Conservation (phyloP, 2,797 vertebrate species). For the Gadopsis bispinosus region DNA sequence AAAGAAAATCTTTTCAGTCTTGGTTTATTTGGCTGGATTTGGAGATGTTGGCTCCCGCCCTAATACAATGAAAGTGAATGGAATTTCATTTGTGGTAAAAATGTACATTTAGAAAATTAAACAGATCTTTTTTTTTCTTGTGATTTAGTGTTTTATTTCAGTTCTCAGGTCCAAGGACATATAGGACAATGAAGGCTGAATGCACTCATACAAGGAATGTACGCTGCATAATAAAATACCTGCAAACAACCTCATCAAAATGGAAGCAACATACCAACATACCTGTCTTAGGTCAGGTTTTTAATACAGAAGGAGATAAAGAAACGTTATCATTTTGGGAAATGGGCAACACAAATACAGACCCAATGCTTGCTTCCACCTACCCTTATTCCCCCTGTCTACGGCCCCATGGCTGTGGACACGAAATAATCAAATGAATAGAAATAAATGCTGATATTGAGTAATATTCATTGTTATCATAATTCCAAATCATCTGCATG, state of each 20-base stretch:
- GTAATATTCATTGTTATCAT: not conserved
- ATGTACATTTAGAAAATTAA: not conserved
- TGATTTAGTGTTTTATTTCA: not conserved
- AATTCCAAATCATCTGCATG: not conserved
- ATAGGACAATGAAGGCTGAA: not conserved
- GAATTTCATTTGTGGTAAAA: not conserved
- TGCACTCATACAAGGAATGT: not conserved
- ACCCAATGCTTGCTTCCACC: not conserved
- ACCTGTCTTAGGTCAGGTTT: too few relatives aligned
- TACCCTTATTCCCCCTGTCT: not conserved
- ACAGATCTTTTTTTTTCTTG: too few relatives aligned
- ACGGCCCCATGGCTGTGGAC: not conserved
- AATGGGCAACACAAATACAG: not conserved
- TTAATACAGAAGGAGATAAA: too few relatives aligned
- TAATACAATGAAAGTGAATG: not conserved
- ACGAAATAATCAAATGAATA: not conserved
- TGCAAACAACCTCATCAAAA: not conserved
- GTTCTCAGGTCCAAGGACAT: not conserved
- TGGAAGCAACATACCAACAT: not conserved
- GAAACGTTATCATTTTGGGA: not conserved
- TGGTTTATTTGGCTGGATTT: not conserved
- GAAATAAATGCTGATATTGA: not conserved
- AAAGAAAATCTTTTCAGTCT: not conserved
- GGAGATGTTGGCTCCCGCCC: not conserved
- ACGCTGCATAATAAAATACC: not conserved